Evolutionary conservation across 2,797 vertebrate genomes (phyloP).

Genomic region (Bradypodion ventrale): DNA sequence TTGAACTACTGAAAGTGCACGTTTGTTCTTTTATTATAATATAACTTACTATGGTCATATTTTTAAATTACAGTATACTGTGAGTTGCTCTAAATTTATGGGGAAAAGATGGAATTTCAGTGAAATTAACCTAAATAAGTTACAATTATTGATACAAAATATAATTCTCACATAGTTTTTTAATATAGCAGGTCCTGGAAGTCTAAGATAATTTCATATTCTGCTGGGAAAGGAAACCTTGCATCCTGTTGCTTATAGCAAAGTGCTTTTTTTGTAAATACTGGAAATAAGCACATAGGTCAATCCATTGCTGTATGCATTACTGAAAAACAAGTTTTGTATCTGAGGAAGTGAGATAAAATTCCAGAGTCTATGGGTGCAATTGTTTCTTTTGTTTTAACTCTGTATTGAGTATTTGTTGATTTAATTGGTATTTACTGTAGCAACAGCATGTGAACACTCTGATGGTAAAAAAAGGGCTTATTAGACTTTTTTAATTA

Average conservation of each 20-base stretch:
- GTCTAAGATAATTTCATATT: not conserved
- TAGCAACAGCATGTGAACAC: not conserved
- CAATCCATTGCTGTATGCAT: not conserved
- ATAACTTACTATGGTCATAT: no score
- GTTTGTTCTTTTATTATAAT: no score
- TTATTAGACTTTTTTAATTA: constrained; percentile 3
- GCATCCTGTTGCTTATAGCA: constrained; percentile 13
- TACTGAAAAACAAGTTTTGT: not conserved
- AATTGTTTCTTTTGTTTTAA: constrained; percentile 9
- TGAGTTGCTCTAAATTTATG: no score
- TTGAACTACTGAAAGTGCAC: no score
- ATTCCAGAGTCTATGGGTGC: not conserved
- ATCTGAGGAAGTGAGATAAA: constrained; percentile 21
- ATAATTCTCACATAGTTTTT: not conserved
- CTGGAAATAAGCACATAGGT: accelerated
- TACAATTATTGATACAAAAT: not conserved
- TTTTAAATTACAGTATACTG: no score
- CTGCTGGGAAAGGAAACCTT: constrained; percentile 5
- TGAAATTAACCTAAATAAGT: no score
- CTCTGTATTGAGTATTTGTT: constrained; percentile 1
- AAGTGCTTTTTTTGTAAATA: constrained; percentile 17
- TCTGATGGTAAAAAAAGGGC: not conserved
- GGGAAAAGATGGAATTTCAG: no score
- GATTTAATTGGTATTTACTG: constrained; percentile 5
- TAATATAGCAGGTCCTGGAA: not conserved